phyloP scores from a whole-genome alignment of 2,113 vertebrate species.

The Tetrao urogallus region DNA sequence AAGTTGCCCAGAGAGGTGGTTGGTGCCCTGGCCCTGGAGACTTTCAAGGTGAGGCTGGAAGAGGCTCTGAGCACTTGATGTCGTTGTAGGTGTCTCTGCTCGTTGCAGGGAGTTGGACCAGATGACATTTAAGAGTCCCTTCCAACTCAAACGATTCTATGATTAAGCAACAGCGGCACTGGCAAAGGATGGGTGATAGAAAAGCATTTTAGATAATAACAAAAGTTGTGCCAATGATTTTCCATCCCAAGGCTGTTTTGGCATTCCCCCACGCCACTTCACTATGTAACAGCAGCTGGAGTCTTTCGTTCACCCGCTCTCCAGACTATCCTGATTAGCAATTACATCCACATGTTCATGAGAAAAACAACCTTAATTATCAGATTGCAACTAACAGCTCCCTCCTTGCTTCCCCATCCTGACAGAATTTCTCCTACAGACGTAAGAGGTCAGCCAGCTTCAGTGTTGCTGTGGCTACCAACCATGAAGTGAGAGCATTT shows the following conservation, averaged over 20 bases:
- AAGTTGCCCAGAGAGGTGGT: no score
- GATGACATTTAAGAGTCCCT: no score
- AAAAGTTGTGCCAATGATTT: not conserved
- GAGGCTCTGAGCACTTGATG: no score
- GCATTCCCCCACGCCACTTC: not conserved
- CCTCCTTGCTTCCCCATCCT: not conserved
- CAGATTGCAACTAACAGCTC: not conserved
- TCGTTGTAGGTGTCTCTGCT: no score
- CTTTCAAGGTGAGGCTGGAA: no score
- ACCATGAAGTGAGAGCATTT: not conserved
- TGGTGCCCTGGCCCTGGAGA: no score
- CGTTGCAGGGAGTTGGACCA: no score
- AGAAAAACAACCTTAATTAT: not conserved
- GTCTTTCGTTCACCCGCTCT: not conserved
- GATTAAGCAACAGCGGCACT: not conserved
- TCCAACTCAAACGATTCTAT: no score
- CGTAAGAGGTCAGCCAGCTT: not conserved
- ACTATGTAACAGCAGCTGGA: accelerated
- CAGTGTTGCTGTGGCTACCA: not conserved
- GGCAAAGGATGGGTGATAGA: not conserved
- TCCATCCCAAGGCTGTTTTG: not conserved
- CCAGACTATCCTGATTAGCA: not conserved
- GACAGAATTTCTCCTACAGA: not conserved
- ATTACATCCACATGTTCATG: accelerated
- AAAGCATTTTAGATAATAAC: not conserved